These are phyloP conservation scores for Popillia japonica DNA, from an alignment of 1,140 invertebrate species.

Conservation along the genomic window DNA sequence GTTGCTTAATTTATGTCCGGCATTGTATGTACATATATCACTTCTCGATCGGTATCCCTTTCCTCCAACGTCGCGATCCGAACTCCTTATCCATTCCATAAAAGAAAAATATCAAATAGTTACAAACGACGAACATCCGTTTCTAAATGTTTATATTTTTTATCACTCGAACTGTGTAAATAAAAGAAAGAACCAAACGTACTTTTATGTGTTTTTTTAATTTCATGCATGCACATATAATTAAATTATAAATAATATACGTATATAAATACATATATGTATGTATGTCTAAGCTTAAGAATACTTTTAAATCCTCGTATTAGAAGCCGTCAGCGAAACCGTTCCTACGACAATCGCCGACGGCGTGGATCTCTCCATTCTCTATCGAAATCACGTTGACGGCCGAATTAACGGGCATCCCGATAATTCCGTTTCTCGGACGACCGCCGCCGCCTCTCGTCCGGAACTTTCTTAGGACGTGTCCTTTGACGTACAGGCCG, in stretches of 20 bases:
- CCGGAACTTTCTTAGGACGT: not conserved
- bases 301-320: not conserved
- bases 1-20: no score
- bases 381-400: slow-evolving; percentile 17
- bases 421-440: not conserved
- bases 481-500: not conserved
- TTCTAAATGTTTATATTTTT: no score
- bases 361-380: slow-evolving; percentile 27
- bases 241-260: not conserved
- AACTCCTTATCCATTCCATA: no score
- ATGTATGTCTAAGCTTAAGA: not conserved
- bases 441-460: not conserved
- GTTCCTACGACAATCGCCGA: slow-evolving; percentile 9
- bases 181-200: no score
- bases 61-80: no score
- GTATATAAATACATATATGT: not conserved
- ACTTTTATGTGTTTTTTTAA: no score
- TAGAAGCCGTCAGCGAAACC: slow-evolving; percentile 25
- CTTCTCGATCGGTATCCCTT: no score
- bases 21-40: no score
- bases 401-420: slow-evolving; percentile 33
- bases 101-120: no score
- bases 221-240: not conserved
- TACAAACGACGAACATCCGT: no score
- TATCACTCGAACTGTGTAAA: no score